Conservation (phyloP, 2,888 invertebrate genomes). For the Synergus umbraculus region DNA sequence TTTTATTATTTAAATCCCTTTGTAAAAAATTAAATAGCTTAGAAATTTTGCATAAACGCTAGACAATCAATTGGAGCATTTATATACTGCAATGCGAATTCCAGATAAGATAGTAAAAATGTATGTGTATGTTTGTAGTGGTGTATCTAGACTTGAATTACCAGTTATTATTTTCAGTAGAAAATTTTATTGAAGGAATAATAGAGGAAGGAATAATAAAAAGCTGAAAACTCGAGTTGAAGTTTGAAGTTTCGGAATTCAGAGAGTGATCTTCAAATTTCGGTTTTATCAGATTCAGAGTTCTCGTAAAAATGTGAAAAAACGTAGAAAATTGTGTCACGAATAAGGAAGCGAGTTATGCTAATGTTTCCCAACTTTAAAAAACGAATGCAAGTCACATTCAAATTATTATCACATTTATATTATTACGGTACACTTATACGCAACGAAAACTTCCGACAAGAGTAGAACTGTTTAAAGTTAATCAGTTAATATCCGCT, state of each 20-base stretch:
- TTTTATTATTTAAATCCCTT: background rate
- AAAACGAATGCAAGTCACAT: background rate
- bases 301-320: slow-evolving; percentile 4
- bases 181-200: too few relatives aligned
- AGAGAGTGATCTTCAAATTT: background rate
- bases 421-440: background rate
- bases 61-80: background rate
- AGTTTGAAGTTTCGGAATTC: background rate
- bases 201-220: too few relatives aligned
- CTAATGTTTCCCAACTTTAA: background rate
- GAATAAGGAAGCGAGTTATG: background rate
- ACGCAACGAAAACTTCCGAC: background rate
- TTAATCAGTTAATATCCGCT: background rate
- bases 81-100: background rate
- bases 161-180: background rate
- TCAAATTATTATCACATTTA: background rate
- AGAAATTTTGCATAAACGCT: background rate
- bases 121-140: background rate
- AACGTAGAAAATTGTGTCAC: background rate
- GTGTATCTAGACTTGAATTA: background rate
- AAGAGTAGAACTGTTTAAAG: background rate
- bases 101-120: background rate
- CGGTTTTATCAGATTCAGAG: background rate
- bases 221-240: background rate
- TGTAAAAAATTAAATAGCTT: background rate